Base-by-base conservation (phyloP, 2,888 invertebrate genomes). In the Antheraea assamensis region DNA sequence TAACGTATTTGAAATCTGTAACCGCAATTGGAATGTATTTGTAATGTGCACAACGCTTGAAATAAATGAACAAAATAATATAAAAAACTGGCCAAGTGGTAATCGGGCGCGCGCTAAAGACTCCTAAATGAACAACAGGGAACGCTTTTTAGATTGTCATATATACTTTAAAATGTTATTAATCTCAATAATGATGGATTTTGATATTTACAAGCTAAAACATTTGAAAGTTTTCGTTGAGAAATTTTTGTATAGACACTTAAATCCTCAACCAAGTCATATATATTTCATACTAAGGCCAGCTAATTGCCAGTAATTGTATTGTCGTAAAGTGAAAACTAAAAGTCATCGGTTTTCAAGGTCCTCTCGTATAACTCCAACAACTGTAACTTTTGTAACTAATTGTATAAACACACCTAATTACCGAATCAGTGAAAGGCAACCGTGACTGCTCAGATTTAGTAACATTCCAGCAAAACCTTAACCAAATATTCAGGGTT, bases 361-460 rank as follows among this genome's bases (percentile, higher is more conserved):
- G 74, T 66, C 71, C 66, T 52, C 24, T 74, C 52, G 71, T 55
- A 42, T 71, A 64, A 71, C 49, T 78, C 76, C 75, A 75, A 74
- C 73, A 78, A 76, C 76, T 73, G 72, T 82, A 79, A 78, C 79
- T 79, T 85, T 79, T 76, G 80, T 74, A 75, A 79, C 81, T 82
- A 82, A 84, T 87, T 83, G 82, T 84, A 79, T 82, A 80, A 81
- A 80, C 82, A 80, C 82, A 84, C 81, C 85, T 85, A 83, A 87
- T 84, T 85, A 86, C 81, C 76, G 78, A 81, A 80, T 81, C 81
- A 77, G 79, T 81, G 78, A 81, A 82, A 82, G 81, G 76, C 78
- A 80, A 76, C 79, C 83, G 79, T 86, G 85, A 87, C 86, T 87
- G 78, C 82, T 82, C 86, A 83, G 88, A 88, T 90, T 90, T 83